These are phyloP conservation scores for Danio aesculapii DNA, from an alignment of 2,797 vertebrate species.

Conservation along the genomic window DNA sequence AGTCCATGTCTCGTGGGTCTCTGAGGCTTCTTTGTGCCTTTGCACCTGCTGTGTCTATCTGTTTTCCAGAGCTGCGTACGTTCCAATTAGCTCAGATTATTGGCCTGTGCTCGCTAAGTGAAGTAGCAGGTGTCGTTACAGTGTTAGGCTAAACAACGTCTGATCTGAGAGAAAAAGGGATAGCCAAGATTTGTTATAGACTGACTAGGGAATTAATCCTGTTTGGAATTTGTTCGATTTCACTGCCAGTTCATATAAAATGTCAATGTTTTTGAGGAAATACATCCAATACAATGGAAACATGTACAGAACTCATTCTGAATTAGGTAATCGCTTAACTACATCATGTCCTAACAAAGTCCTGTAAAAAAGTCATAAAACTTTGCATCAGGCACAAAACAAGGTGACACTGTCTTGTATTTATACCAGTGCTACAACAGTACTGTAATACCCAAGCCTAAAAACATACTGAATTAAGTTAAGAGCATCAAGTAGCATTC, in stretches of 20 bases:
- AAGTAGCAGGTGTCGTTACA: conserved; percentile 23
- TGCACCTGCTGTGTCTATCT: conserved; percentile 58
- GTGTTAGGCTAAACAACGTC: conserved; percentile 2
- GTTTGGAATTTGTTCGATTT: neutral
- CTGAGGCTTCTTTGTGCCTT: conserved; percentile 60
- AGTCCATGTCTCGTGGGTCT: conserved; percentile 45
- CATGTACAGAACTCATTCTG: conserved; percentile 8
- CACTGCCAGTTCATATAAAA: neutral
- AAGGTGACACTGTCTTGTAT: too few relatives aligned
- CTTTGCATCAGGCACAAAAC: neutral
- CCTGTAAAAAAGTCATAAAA: neutral
- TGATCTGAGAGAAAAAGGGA: neutral
- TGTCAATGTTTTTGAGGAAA: neutral
- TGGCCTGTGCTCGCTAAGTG: neutral
- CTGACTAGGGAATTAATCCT: neutral
- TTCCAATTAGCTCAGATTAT: conserved; percentile 35
- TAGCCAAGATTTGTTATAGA: neutral
- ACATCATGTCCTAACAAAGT: neutral
- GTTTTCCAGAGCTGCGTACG: conserved; percentile 13
- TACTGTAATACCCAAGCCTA: neutral
- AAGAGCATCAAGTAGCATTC: neutral
- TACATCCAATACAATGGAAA: neutral
- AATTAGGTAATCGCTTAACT: neutral
- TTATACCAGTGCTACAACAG: neutral
- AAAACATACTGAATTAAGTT: neutral